Conservation (phyloP, 2,888 invertebrate species). For the Atrina japonica region DNA sequence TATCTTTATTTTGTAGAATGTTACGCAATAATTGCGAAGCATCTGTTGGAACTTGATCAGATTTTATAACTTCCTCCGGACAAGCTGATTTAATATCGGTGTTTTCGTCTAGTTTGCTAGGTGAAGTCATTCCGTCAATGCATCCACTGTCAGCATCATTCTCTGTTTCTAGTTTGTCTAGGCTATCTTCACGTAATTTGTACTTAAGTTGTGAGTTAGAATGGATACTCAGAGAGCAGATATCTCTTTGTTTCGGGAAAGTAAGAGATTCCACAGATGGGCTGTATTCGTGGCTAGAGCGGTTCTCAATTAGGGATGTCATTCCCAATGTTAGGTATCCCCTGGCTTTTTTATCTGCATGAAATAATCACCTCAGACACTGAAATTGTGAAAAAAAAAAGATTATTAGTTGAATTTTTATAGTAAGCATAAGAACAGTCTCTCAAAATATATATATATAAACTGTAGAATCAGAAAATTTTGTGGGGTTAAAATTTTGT, state of each 20-base stretch:
- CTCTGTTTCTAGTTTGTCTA: conserved; percentile 20
- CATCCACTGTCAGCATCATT: conserved; percentile 27
- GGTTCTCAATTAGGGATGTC: conserved; percentile 27
- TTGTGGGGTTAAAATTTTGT: too few relatives aligned
- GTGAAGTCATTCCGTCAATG: conserved; percentile 17
- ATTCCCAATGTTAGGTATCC: conserved; percentile 2
- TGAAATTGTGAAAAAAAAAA: neutral
- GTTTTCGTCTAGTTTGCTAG: conserved; percentile 16
- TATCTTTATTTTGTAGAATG: conserved; percentile 93
- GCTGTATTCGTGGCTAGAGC: conserved; percentile 10
- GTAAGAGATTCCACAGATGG: conserved; percentile 14
- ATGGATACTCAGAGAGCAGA: conserved; percentile 20
- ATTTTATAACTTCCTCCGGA: conserved; percentile 26
- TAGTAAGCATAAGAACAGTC: too few relatives aligned
- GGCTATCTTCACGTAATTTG: conserved; percentile 6
- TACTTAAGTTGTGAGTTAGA: conserved; percentile 19
- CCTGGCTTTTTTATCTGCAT: conserved; percentile 7
- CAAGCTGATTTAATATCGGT: conserved; percentile 11
- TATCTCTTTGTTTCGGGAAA: conserved; percentile 11
- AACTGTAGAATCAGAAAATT: too few relatives aligned
- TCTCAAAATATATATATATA: too few relatives aligned
- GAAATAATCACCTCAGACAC: neutral
- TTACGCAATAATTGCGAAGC: conserved; percentile 89
- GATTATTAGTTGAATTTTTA: too few relatives aligned
- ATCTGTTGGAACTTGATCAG: conserved; percentile 57